Percentiles rank a stretch among this genome's conserved stretches.
Evolutionary conservation across 2,888 invertebrate genomes (phyloP).

Genomic region (Tenthredo amoena): DNA sequence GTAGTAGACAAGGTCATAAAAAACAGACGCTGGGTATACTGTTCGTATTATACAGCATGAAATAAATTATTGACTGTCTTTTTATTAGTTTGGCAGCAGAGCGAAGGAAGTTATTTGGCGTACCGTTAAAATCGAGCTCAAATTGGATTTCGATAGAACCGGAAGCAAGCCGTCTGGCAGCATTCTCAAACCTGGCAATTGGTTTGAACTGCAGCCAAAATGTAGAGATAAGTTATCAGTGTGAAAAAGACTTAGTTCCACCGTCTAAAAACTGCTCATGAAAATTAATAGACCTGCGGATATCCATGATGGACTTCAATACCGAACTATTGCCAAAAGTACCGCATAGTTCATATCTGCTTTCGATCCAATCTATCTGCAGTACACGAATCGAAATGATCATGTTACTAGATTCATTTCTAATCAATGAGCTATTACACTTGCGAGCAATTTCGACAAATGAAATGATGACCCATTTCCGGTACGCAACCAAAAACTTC

Average conservation of each 20-base stretch:
- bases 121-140: conserved; percentile 7
- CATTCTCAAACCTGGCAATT: neutral
- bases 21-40: neutral
- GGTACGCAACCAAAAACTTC: neutral
- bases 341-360: neutral
- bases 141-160: conserved; percentile 6
- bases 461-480: neutral
- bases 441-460: neutral
- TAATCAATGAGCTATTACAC: neutral
- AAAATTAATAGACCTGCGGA: neutral
- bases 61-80: neutral
- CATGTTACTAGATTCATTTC: neutral
- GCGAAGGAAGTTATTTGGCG: neutral
- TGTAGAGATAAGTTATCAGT: conserved; percentile 3
- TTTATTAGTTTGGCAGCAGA: conserved; percentile 5
- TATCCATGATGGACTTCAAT: neutral
- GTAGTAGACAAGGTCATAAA: neutral
- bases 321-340: neutral
- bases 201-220: conserved; percentile 29
- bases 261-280: neutral
- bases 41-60: neutral
- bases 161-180: neutral
- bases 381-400: neutral
- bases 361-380: neutral
- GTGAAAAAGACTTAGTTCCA: conserved; percentile 25